Evolutionary conservation across 2,113 vertebrate genomes (phyloP).

Genomic region (Pampusana beccarii): DNA sequence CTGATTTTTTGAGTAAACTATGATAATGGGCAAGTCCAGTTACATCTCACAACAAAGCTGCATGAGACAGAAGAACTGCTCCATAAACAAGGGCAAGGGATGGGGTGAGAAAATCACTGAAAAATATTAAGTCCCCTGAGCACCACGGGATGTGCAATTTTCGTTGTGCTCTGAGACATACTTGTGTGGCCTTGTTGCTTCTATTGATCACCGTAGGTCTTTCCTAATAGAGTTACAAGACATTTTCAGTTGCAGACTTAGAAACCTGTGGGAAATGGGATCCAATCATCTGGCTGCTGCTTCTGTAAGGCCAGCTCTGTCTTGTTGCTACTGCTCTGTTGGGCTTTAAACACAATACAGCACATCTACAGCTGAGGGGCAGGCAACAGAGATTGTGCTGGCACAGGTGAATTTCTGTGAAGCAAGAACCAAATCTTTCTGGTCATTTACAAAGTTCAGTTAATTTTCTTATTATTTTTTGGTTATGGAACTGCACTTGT

Average conservation of each 20-base stretch:
- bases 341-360: conserved; percentile 65
- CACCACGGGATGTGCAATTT: conserved; percentile 61
- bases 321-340: conserved; percentile 67
- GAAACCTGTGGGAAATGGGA: conserved; percentile 59
- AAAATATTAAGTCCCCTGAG: conserved; percentile 69
- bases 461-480: not conserved
- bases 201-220: conserved; percentile 72
- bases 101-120: conserved; percentile 45
- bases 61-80: not conserved
- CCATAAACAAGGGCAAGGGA: conserved; percentile 18
- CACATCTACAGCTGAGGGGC: conserved; percentile 3
- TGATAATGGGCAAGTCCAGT: not conserved
- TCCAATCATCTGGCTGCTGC: conserved; percentile 48
- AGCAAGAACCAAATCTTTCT: not conserved
- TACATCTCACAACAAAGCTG: not conserved
- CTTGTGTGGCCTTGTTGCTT: conserved; percentile 66
- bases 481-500: not conserved
- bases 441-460: not conserved
- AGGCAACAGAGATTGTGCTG: conserved; percentile 43
- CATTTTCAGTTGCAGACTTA: conserved; percentile 60
- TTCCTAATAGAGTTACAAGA: conserved; percentile 78
- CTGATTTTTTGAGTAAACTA: not conserved
- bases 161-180: conserved; percentile 48
- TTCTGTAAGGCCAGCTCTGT: conserved; percentile 72
- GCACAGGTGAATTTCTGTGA: not conserved